Evolutionary conservation across 2,888 invertebrate genomes (phyloP).

Genomic region (Amblyjoppa fuscipennis): DNA sequence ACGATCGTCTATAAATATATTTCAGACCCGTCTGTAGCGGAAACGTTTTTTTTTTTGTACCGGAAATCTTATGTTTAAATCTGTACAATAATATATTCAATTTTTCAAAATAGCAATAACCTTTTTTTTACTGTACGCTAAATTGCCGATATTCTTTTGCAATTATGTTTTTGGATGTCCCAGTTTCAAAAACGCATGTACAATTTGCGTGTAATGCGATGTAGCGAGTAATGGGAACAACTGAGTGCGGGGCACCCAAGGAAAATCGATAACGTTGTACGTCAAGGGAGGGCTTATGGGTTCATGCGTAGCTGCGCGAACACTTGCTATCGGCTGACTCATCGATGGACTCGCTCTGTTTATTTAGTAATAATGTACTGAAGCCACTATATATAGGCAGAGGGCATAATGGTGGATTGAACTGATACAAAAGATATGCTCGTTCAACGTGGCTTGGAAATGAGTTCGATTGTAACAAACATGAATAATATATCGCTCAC

Average conservation of each 20-base stretch:
- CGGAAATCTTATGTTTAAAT: too few relatives aligned
- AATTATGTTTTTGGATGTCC: too few relatives aligned
- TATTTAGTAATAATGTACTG: constrained; percentile 57
- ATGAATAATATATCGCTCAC: background rate
- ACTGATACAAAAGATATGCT: background rate
- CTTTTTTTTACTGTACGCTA: too few relatives aligned
- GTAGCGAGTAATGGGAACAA: constrained; percentile 2
- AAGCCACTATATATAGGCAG: background rate
- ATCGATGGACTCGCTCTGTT: constrained; percentile 59
- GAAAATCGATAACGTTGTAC: constrained; percentile 16
- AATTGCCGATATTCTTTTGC: too few relatives aligned
- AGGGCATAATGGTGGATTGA: background rate
- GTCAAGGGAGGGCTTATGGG: constrained; percentile 38
- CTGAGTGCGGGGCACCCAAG: background rate
- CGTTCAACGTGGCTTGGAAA: background rate
- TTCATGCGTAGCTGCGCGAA: constrained; percentile 47
- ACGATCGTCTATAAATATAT: too few relatives aligned
- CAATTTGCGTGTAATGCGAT: background rate
- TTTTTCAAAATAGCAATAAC: too few relatives aligned
- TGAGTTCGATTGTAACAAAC: background rate
- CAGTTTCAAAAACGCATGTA: background rate
- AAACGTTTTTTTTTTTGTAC: too few relatives aligned
- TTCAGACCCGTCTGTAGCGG: too few relatives aligned
- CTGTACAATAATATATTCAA: too few relatives aligned
- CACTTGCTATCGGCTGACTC: constrained; percentile 50